These are phyloP conservation scores for Urocitellus parryii DNA, from an alignment of 2,113 vertebrate genomes.

Conservation along the genomic window DNA sequence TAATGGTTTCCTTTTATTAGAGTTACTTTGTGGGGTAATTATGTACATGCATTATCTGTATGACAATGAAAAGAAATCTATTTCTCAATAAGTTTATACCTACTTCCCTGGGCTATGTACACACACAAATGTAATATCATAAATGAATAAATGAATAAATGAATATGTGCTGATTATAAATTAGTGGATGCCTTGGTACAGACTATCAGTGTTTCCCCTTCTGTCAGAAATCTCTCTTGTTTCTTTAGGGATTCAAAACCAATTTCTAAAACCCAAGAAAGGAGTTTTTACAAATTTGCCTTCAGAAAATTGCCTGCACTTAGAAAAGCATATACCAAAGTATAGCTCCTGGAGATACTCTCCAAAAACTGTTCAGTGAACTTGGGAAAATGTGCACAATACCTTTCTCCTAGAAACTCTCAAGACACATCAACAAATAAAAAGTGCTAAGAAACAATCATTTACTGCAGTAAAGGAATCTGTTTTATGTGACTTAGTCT, in stretches of 20 bases:
- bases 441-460: constrained; percentile 11
- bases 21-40: constrained; percentile 29
- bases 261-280: neutral
- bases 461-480: neutral
- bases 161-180: neutral
- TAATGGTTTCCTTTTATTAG: constrained; percentile 11
- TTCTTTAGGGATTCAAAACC: neutral
- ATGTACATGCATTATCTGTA: neutral
- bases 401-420: neutral
- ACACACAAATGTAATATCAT: neutral
- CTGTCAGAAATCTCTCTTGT: neutral
- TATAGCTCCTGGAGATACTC: neutral
- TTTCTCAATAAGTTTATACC: neutral
- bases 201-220: neutral
- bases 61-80: constrained; percentile 39
- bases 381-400: neutral
- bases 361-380: neutral
- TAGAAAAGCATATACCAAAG: neutral
- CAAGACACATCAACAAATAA: neutral
- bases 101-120: neutral
- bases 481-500: neutral
- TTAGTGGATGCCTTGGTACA: neutral
- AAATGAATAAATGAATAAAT: neutral
- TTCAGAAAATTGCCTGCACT: neutral
- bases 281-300: neutral